Percentiles rank a stretch among this genome's conserved stretches.
phyloP scores from a whole-genome alignment of 1,140 invertebrate species.

The Drosophila ogumai region DNA sequence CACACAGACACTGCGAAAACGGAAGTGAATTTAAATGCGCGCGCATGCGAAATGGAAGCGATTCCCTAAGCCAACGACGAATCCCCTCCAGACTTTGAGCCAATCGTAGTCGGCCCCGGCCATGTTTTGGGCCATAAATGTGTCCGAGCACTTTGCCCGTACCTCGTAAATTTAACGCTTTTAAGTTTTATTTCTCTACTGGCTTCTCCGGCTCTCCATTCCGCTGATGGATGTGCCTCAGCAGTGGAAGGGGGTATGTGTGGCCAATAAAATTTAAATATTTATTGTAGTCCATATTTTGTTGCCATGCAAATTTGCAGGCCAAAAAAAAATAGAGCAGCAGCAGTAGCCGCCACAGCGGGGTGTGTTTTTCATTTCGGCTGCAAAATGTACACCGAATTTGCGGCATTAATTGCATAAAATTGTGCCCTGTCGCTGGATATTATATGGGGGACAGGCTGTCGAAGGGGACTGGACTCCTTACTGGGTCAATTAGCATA shows the following conservation, averaged over 20 bases:
- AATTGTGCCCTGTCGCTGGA: slow-evolving; percentile 47
- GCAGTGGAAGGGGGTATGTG: not conserved
- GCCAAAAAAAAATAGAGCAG: slow-evolving; percentile 13
- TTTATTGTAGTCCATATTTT: slow-evolving; percentile 75
- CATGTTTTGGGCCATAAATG: slow-evolving; percentile 70
- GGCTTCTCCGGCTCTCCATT: slow-evolving; percentile 12
- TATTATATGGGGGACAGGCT: slow-evolving; percentile 2
- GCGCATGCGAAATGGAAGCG: slow-evolving; percentile 76
- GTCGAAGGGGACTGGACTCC: slow-evolving; percentile 16
- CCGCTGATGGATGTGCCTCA: slow-evolving; percentile 28
- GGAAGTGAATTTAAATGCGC: slow-evolving; percentile 82
- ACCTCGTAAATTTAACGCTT: slow-evolving; percentile 79
- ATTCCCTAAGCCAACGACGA: not conserved
- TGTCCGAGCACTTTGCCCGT: slow-evolving; percentile 55
- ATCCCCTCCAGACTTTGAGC: slow-evolving; percentile 13
- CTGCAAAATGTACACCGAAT: slow-evolving; percentile 58
- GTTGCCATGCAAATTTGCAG: slow-evolving; percentile 59
- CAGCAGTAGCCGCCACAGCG: not conserved
- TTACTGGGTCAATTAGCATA: slow-evolving; percentile 76
- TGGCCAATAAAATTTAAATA: slow-evolving; percentile 72
- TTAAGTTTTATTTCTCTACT: slow-evolving; percentile 62
- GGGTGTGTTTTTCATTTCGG: slow-evolving; percentile 39
- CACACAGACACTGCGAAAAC: slow-evolving; percentile 45
- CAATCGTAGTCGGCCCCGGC: slow-evolving; percentile 45
- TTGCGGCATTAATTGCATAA: slow-evolving; percentile 67